Base-by-base conservation (phyloP, 2,888 invertebrate genomes). In the Amphimallon solstitiale region DNA sequence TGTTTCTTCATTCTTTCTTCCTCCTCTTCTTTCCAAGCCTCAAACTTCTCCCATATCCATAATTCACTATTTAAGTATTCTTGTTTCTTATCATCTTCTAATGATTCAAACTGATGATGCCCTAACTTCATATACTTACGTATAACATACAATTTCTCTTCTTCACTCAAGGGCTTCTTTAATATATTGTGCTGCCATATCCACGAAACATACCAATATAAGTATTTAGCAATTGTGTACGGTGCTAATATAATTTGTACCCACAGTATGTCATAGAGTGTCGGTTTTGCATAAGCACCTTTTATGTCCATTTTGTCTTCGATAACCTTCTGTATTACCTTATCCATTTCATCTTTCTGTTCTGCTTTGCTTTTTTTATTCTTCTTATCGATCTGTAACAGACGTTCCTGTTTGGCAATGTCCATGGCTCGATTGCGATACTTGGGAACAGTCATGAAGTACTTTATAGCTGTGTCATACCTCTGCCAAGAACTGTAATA, bases 301-400 rank as follows among this genome's bases (percentile, higher is more conserved):
- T 94, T 90, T 49, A 97, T 95, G 77, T 96, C 95, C 91, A 97
- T 93, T 78, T 95, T 96, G 72, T 95, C 92, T 81, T 92, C 94
- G 65, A 97, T 91, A 1, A 97, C 90, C 78, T 89, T 87, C 69
- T 90, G 86, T 62, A 97, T 90, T 38, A 94, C 87, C 66, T 85
- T 85, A 77, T 97, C 95, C 70, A 92, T 88, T 80, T 94, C 93
- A 72, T 91, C 90, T 79, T 90, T 92, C 71, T 87, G 85, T 76
- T 90, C 89, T 2, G 84, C 73, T 76, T 87, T 88, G 68, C 82
- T 84, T 75, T 86, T 87, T 68, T 84, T 85, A 59, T 82, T 82
- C 68, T 82, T 83, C 73, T 85, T 87, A 66, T 84, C 80, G 34
- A 79, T 77, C 14, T 85, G 72, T 23, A 82, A 70, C 61, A 90